Evolutionary conservation across 2,888 invertebrate species (phyloP).

Genomic region (Sussaba pulchella): DNA sequence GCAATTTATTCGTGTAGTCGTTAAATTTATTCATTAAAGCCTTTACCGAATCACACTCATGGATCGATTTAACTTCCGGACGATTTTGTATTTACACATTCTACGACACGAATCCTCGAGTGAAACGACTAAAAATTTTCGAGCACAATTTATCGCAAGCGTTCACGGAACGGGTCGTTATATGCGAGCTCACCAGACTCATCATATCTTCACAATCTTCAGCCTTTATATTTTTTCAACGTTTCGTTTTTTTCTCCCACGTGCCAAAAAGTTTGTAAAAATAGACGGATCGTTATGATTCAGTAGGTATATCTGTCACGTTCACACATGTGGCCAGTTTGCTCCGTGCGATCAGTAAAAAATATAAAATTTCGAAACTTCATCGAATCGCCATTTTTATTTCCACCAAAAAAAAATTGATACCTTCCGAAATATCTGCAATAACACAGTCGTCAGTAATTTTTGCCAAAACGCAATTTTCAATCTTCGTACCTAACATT

Average conservation of each 20-base stretch:
- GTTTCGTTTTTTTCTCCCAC: background rate
- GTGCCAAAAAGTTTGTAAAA: constrained; percentile 3
- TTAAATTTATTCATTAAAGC: constrained; percentile 1
- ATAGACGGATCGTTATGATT: constrained; percentile 18
- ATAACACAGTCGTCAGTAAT: constrained; percentile 10
- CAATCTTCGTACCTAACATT: background rate
- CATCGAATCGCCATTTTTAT: background rate
- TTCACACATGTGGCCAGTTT: background rate
- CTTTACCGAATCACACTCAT: background rate
- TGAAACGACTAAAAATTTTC: background rate
- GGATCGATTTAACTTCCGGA: background rate
- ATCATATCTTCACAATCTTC: constrained; percentile 9
- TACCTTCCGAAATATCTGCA: constrained; percentile 14
- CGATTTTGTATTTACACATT: background rate
- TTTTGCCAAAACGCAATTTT: constrained; percentile 15
- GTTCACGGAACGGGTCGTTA: background rate
- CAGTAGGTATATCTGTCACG: background rate
- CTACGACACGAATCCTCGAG: background rate
- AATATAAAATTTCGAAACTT: background rate
- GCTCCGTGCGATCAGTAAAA: too few relatives aligned
- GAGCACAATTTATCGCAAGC: constrained; percentile 11
- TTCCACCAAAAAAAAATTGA: background rate
- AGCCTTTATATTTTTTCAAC: background rate
- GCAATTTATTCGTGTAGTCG: background rate
- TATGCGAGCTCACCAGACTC: background rate